Base-by-base conservation (phyloP, 2,888 invertebrate genomes). In the Phalera bucephala region DNA sequence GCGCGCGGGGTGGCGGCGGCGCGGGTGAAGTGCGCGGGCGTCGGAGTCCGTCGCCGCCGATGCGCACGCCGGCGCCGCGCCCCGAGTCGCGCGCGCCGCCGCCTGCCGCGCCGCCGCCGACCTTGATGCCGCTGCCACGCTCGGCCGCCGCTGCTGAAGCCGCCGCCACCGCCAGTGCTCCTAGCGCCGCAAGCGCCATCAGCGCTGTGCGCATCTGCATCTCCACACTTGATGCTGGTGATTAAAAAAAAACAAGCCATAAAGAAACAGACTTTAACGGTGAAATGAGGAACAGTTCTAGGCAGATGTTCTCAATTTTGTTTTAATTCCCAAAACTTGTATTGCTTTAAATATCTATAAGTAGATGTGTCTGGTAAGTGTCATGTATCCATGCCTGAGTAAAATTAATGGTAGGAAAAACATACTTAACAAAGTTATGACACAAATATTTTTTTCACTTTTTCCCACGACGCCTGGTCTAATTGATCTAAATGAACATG, bases 191-290 rank as follows among this genome's bases (percentile, higher is more conserved):
- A 62, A 86, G 75, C 75, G 81, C 80, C 72, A 80, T 73, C 63
- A 85, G 59, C 65, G 80, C 75, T 60, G 73, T 67, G 59, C 70
- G 84, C 80, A 80, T 83, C 80, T 85, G 87, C 87, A 87, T 87
- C 82, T 76, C 78, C 67, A 65, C 71, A 70, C 43, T 70, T 70
- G 84, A 85, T 86, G 87, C 87, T 87, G 52, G 15, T 32, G 36
- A 28, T 3, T 45, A 38, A 39, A 3, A 17, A 17, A 17, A 17
- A 17, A 17, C 5, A 5, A 17, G 17, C 17, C 17, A 17, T 17
- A 17, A 3, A 17, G 3, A 17, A 17, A n/a, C n/a, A n/a, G n/a
- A n/a, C n/a, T n/a, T n/a, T n/a, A n/a, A n/a, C n/a, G n/a, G n/a
- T n/a, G n/a, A n/a, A n/a, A n/a, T n/a, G n/a, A n/a, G n/a, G n/a